Percentiles rank a stretch among this genome's conserved stretches.
phyloP scores from a whole-genome alignment of 1,140 invertebrate genomes.

The Littorina saxatilis region DNA sequence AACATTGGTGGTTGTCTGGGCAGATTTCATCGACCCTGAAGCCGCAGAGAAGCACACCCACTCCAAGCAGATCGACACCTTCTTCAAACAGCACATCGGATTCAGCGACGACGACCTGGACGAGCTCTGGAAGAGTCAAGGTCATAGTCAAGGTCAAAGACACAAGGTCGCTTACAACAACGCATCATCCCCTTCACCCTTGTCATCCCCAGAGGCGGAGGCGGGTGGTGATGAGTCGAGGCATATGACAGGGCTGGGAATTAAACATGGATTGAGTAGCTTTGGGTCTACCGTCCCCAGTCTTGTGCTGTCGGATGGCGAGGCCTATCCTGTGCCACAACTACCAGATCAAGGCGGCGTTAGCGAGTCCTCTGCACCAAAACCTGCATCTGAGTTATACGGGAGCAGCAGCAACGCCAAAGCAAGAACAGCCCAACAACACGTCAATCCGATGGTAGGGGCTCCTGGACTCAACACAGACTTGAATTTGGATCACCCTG shows the following conservation, averaged over 20 bases:
- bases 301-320: neutral
- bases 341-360: neutral
- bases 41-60: conserved; percentile 29
- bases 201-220: neutral
- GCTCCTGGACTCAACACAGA: too few species aligned
- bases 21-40: conserved; percentile 33
- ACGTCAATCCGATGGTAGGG: too few species aligned
- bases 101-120: conserved; percentile 26
- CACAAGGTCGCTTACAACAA: neutral
- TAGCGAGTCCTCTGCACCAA: too few species aligned
- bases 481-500: too few species aligned
- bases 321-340: neutral
- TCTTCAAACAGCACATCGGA: conserved; percentile 29
- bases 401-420: too few species aligned
- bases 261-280: too few species aligned
- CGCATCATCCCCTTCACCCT: neutral
- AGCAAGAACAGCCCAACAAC: too few species aligned
- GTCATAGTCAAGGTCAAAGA: neutral
- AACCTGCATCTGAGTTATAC: too few species aligned
- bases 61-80: conserved; percentile 24
- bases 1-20: too few species aligned
- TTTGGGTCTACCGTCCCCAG: neutral
- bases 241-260: too few species aligned
- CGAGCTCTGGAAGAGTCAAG: neutral
- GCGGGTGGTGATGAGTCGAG: neutral